phyloP scores from a whole-genome alignment of 2,888 invertebrate species.

The Bellardia pandia region DNA sequence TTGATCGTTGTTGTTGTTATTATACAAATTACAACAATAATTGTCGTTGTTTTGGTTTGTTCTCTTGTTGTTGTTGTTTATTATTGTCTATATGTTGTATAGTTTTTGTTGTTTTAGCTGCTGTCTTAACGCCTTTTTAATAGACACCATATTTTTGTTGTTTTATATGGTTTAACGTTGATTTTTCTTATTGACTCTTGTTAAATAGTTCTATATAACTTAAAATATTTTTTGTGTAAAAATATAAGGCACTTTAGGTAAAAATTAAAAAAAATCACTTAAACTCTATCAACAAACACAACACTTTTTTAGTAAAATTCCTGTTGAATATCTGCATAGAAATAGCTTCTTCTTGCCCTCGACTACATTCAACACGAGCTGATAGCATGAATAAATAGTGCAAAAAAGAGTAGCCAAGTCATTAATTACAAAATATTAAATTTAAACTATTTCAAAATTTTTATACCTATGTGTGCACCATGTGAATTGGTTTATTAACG shows the following conservation, averaged over 20 bases:
- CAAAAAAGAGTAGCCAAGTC: constrained; percentile 3
- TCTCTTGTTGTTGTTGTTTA: constrained; percentile 23
- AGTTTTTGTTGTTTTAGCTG: constrained; percentile 39
- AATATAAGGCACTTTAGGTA: constrained; percentile 61
- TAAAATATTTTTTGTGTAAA: constrained; percentile 15
- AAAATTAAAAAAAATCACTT: constrained; percentile 22
- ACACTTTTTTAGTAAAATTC: constrained; percentile 27
- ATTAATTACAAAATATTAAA: neutral
- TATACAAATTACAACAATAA: constrained; percentile 23
- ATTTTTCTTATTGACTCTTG: neutral
- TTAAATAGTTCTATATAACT: constrained; percentile 7
- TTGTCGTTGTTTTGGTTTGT: constrained; percentile 50
- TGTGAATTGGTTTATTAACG: no score
- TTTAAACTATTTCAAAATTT: neutral
- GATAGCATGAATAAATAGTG: neutral
- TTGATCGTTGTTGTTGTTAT: neutral
- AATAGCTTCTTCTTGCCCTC: constrained; percentile 17
- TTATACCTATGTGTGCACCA: no score
- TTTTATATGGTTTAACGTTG: constrained; percentile 1
- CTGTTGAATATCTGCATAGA: neutral
- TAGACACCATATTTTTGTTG: constrained; percentile 51
- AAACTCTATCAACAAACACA: constrained; percentile 32
- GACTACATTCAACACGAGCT: neutral
- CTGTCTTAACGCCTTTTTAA: constrained; percentile 44
- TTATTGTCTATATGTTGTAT: constrained; percentile 29